Conservation (phyloP, 2,113 vertebrate genomes). For the Colinus virginianus region DNA sequence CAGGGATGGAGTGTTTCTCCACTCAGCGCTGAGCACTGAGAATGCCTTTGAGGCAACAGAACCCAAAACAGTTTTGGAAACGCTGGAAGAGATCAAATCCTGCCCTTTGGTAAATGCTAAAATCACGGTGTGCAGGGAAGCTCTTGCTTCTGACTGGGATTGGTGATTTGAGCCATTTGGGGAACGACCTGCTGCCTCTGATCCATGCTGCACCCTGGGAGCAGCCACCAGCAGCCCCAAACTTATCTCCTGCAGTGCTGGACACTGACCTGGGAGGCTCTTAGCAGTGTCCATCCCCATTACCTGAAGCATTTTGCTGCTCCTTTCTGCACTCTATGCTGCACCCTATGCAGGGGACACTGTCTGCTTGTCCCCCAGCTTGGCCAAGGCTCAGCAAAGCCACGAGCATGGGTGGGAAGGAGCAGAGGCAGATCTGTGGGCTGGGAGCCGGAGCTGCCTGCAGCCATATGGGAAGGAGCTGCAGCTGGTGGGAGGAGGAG, state of each 20-base stretch:
- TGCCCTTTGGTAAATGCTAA: not conserved
- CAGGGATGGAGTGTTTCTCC: not conserved
- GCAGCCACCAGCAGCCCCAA: not conserved
- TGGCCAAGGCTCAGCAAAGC: not conserved
- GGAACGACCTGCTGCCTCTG: not conserved
- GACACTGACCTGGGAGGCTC: not conserved
- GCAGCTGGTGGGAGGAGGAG: constrained; percentile 48
- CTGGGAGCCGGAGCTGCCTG: constrained; percentile 29
- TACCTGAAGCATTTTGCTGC: not conserved
- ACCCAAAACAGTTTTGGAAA: not conserved
- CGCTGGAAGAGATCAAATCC: not conserved
- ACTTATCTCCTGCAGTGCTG: accelerated
- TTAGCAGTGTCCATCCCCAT: not conserved
- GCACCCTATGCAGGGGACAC: no score
- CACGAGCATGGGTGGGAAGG: not conserved
- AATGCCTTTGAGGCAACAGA: not conserved
- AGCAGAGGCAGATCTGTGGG: constrained; percentile 1
- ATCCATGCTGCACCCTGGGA: not conserved
- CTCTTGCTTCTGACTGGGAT: not conserved
- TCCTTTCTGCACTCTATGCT: accelerated
- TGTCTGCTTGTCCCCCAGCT: not conserved
- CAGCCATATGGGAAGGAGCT: not conserved
- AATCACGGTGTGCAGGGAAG: not conserved
- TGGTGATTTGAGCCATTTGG: not conserved
- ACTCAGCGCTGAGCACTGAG: not conserved